Conservation (phyloP, 2,888 invertebrate species). For the Volucella bombylans region DNA sequence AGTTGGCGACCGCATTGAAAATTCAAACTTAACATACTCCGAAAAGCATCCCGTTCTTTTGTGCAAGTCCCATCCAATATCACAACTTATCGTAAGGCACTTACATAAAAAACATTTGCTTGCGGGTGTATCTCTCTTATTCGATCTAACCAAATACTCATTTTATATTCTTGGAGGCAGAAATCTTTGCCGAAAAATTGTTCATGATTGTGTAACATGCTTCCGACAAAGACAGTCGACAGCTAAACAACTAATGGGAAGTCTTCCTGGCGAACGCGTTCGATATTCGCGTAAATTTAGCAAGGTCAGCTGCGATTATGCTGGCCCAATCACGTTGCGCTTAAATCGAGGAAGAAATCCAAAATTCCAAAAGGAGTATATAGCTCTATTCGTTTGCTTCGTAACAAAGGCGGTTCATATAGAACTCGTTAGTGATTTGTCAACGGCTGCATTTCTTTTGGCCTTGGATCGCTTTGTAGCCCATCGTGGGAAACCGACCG, state of each 20-base stretch:
- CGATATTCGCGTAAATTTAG: conserved; percentile 45
- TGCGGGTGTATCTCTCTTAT: conserved; percentile 4
- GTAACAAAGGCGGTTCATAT: conserved; percentile 53
- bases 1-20: conserved; percentile 35
- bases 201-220: conserved; percentile 41
- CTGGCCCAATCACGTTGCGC: conserved; percentile 4
- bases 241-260: conserved; percentile 44
- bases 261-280: conserved; percentile 40
- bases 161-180: conserved; percentile 34
- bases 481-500: conserved; percentile 36
- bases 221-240: conserved; percentile 33
- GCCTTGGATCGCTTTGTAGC: conserved; percentile 32
- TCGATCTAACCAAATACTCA: no score
- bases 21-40: conserved; percentile 30
- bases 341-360: conserved; percentile 29
- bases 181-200: conserved; percentile 32
- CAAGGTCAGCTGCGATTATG: conserved; percentile 39
- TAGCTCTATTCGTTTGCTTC: conserved; percentile 49
- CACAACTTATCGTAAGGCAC: background rate
- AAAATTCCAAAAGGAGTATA: conserved; percentile 23
- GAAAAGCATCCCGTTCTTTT: conserved; percentile 48
- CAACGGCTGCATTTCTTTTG: conserved; percentile 18
- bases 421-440: conserved; percentile 37
- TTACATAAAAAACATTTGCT: conserved; percentile 20
- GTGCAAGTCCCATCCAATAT: conserved; percentile 12